phyloP scores from a whole-genome alignment of 2,888 invertebrate species.

The Meghimatium bilineatum region DNA sequence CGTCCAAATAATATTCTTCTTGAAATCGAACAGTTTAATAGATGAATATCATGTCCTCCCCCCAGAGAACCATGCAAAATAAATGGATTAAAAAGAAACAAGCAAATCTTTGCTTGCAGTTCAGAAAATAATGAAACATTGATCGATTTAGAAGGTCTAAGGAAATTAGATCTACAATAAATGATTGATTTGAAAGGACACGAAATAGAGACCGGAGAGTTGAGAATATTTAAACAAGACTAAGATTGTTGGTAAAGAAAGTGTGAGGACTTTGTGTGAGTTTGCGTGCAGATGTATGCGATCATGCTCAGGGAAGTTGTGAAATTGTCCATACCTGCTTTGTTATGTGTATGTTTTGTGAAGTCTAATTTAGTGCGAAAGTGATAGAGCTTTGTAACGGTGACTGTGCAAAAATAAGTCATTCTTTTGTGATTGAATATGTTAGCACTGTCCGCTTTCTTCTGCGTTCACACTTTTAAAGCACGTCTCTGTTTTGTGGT shows the following conservation, averaged over 20 bases:
- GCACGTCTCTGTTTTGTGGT: no score
- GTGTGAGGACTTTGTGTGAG: background rate
- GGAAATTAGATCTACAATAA: constrained; percentile 34
- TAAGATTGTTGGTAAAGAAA: background rate
- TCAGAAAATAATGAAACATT: constrained; percentile 31
- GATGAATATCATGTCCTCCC: background rate
- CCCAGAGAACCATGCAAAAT: background rate
- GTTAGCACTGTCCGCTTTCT: no score
- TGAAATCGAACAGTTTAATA: background rate
- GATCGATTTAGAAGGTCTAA: constrained; percentile 13
- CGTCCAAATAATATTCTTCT: constrained; percentile 23
- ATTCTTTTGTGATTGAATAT: no score
- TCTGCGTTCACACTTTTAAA: no score
- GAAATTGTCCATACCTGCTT: no score
- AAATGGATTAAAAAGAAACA: constrained; percentile 10
- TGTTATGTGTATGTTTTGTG: no score
- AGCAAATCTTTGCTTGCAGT: constrained; percentile 4
- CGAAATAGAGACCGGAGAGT: background rate
- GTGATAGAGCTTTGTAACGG: background rate
- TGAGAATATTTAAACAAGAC: background rate
- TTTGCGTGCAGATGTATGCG: background rate
- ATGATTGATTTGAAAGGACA: constrained; percentile 24
- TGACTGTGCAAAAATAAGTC: background rate
- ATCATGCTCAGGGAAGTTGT: background rate
- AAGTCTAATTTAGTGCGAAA: background rate